Conservation (phyloP, 2,113 vertebrate species). For the Coptodon bakossiorum region DNA sequence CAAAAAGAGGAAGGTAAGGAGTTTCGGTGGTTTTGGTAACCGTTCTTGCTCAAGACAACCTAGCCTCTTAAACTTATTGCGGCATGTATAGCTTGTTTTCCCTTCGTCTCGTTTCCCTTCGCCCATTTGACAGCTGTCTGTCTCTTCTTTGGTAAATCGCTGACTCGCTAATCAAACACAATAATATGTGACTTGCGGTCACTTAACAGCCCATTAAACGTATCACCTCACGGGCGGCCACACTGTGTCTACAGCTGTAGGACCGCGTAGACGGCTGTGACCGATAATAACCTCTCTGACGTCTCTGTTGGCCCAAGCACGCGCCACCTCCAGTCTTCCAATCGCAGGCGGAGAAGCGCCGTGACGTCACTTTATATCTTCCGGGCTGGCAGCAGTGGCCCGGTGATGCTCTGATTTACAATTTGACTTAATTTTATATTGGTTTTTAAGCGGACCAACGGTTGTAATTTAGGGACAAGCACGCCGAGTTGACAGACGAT, state of each 20-base stretch:
- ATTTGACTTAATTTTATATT: neutral
- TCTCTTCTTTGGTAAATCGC: neutral
- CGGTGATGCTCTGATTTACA: conserved; percentile 43
- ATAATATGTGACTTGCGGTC: neutral
- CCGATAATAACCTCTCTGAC: conserved; percentile 73
- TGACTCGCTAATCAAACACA: neutral
- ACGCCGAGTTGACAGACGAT: fast-evolving
- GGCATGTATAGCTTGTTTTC: neutral
- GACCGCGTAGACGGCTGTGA: conserved; percentile 5
- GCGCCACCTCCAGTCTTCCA: conserved; percentile 76
- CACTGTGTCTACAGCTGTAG: neutral
- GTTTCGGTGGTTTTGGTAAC: neutral
- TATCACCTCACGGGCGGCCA: neutral
- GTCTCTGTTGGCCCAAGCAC: conserved; percentile 60
- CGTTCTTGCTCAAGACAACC: neutral
- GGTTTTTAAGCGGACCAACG: neutral
- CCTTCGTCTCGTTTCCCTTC: neutral
- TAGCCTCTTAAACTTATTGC: neutral
- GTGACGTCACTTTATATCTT: conserved; percentile 57
- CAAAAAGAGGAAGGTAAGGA: neutral
- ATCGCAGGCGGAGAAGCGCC: conserved; percentile 48
- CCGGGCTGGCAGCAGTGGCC: conserved; percentile 54
- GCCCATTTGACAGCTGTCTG: neutral
- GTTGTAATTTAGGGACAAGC: neutral
- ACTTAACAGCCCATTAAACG: neutral